Evolutionary conservation across 2,797 vertebrate genomes (phyloP), one percentile per base, ranked within the genome.

Genomic region (Antennarius maculatus): DNA sequence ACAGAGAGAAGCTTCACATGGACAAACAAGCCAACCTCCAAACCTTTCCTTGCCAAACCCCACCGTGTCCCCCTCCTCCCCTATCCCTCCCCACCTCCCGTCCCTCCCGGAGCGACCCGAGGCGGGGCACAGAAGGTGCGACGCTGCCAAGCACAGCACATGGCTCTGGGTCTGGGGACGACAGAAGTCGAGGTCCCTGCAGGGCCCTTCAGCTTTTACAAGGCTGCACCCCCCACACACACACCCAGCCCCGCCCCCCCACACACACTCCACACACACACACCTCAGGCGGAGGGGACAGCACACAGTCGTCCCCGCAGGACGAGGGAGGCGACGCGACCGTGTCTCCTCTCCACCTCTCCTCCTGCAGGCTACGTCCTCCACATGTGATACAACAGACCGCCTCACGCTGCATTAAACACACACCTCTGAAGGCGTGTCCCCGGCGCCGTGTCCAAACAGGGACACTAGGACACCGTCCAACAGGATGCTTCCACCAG

Each of bases 341-440:
- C 58, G 71, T 34, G 71, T 59, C 51, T 52, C 65, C 49, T 78
- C 78, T 81, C 88, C 83, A 75, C 78, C 79, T 84, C 81, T 73
- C 37, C 76, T 54, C 63, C 88, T 72, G 74, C 80, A 60, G 88
- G 88, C 86, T 47, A 64, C 56, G 65, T 78, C 81, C 82, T 85
- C 80, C 82, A 84, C 87, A 87, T 84, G 88, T 82, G 88, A 90
- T 84, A 84, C 61, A 77, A 83, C 86, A 85, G 85, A 82, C 78
- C 71, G 82, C 23, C 89, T 89, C 85, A 87, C 73, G 86, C 84
- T 66, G 80, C 87, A 88, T 91, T 90, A 87, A 73, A 83, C 84
- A 79, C 86, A 84, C 84, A 87, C 86, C 85, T 91, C 89, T 81
- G 63, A 79, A 81, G 79, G 78, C 74, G 65, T 72, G 87, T 66